Base-by-base conservation (phyloP, 2,888 invertebrate genomes). In the Rotaria sp. region DNA sequence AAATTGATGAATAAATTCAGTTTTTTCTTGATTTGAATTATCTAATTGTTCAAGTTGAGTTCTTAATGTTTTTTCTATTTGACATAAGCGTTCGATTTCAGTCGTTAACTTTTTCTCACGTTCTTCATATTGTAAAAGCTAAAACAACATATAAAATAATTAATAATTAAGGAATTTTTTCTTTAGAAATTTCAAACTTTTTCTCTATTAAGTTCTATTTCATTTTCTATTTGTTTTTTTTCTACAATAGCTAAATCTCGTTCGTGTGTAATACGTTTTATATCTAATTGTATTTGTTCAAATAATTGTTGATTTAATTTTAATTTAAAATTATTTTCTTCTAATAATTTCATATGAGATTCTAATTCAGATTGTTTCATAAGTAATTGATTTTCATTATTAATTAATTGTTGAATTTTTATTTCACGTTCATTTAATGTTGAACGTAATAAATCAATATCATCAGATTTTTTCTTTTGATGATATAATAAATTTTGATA, bases 401-500 rank as follows among this genome's bases (percentile, higher is more conserved):
- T 21, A 41, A 45, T 41, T n/a, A 80, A n/a, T 45, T 41, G 10
- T 45, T 80, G 45, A n/a, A 80, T 11, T 45, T 80, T n/a, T 21
- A 41, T 41, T 38, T 80, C 45, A 45, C 45, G 38, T 80, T 80
- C 80, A 26, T 35, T 41, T 26, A 80, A 26, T 45, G 45, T 80
- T 45, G 38, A 45, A 45, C 45, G 38, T 45, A 80, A n/a, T 11
- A 18, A 5, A 45, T 80, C 80, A 13, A 24, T 45, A 21, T 80
- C 80, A 38, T 80, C 80, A 8, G 80, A 45, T 45, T 80, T 80
- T 45, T 80, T 80, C 45, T 80, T 80, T 80, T 80, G 38, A 80
- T 80, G 80, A 80, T 80, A 80, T 11, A 80, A 13, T 41, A 80
- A 41, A 45, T 80, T 80, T 80, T 45, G 80, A 45, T 80, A 80